phyloP scores from a whole-genome alignment of 1,140 invertebrate species.

The Popillia japonica region DNA sequence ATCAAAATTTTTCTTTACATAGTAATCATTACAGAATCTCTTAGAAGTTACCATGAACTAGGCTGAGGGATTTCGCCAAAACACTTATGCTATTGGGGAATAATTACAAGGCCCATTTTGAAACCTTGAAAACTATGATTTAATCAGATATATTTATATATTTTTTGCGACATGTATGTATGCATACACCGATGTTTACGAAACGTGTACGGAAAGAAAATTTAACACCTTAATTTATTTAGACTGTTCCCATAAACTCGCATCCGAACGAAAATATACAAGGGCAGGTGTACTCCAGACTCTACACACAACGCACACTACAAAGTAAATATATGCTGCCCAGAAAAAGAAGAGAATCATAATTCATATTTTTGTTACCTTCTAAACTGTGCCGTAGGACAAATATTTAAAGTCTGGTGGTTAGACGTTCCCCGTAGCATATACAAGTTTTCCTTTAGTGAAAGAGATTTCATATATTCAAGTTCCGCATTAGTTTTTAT shows the following conservation, averaged over 20 bases:
- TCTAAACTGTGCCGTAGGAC: neutral
- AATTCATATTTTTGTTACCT: neutral
- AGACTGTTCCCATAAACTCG: neutral
- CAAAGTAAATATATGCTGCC: neutral
- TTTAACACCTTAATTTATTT: constrained; percentile 7
- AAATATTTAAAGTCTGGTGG: neutral
- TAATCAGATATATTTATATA: too few species aligned
- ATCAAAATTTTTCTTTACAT: too few species aligned
- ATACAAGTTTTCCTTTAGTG: neutral
- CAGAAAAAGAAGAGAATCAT: neutral
- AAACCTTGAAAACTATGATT: too few species aligned
- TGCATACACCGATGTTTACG: neutral
- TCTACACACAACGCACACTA: neutral
- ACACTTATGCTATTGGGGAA: too few species aligned
- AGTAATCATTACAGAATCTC: too few species aligned
- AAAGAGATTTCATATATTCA: too few species aligned
- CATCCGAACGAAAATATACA: neutral
- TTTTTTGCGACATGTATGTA: neutral
- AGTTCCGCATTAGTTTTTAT: too few species aligned
- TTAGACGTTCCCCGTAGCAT: neutral
- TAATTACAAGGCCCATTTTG: too few species aligned
- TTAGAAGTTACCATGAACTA: too few species aligned
- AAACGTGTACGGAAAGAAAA: neutral
- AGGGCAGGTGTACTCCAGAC: neutral
- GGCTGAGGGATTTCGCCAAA: too few species aligned